Conservation (phyloP, 1,140 invertebrate genomes). For the Bombus consobrinus region DNA sequence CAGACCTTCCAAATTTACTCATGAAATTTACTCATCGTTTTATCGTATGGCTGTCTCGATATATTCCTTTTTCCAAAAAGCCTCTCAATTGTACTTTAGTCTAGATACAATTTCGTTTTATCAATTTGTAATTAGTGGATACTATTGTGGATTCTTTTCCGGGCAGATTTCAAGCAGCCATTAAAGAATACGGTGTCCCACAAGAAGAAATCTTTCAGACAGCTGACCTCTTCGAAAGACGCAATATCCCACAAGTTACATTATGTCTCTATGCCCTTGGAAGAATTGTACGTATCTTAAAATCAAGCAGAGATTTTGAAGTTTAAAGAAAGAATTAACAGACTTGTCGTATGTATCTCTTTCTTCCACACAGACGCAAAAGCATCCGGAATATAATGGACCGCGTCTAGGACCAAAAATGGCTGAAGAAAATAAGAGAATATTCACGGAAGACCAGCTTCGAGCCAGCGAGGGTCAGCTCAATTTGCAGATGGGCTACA, state of each 20-base stretch:
- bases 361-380: slow-evolving; percentile 89
- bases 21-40: neutral
- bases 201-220: slow-evolving; percentile 99
- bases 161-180: slow-evolving; percentile 94
- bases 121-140: neutral
- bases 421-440: slow-evolving; percentile 95
- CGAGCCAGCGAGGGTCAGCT: slow-evolving; percentile 94
- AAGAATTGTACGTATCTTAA: slow-evolving; percentile 90
- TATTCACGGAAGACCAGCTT: slow-evolving; percentile 97
- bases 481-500: slow-evolving; percentile 98
- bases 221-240: slow-evolving; percentile 97
- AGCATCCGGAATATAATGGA: slow-evolving; percentile 96
- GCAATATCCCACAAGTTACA: slow-evolving; percentile 98
- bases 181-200: slow-evolving; percentile 96
- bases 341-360: slow-evolving; percentile 17
- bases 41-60: neutral
- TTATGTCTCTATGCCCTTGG: slow-evolving; percentile 94
- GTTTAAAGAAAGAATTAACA: neutral
- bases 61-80: neutral
- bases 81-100: neutral
- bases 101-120: neutral
- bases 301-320: neutral
- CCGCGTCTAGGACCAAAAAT: slow-evolving; percentile 96
- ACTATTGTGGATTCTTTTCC: neutral
- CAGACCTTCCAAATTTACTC: neutral